A percentile compares a stretch with the other conserved stretches of the same genome.
These are phyloP conservation scores for Gorsachius goisagi DNA, from an alignment of 2,113 vertebrate species.

Conservation along the genomic window DNA sequence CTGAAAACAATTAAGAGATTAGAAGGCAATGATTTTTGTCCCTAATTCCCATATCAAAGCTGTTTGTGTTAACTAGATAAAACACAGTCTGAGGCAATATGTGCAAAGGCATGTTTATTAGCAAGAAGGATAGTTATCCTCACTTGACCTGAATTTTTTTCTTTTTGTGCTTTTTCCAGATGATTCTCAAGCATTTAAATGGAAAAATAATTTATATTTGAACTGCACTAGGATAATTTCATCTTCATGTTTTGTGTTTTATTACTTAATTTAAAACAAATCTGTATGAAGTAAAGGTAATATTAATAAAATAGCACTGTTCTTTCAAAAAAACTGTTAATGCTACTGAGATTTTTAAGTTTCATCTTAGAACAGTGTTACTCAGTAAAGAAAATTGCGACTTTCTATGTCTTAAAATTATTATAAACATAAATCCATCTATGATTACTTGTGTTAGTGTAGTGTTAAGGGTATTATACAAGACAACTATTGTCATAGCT, in stretches of 20 bases:
- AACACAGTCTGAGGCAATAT: not conserved
- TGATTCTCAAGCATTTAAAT: slow-evolving; percentile 1
- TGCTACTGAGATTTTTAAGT: not conserved
- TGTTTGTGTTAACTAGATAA: slow-evolving; percentile 45
- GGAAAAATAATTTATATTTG: not conserved
- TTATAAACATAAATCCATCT: not conserved
- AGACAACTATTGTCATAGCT: not conserved
- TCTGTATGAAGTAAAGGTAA: not conserved
- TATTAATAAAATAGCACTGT: not conserved
- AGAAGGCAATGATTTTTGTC: slow-evolving; percentile 29
- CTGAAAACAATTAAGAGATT: slow-evolving; percentile 34
- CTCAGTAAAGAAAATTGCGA: not conserved
- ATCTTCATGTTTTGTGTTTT: not conserved
- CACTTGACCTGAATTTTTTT: not conserved
- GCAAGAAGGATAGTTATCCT: slow-evolving; percentile 24
- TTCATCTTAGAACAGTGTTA: not conserved
- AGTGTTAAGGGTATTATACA: not conserved
- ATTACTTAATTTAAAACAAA: slow-evolving; percentile 2
- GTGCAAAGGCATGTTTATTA: slow-evolving; percentile 3
- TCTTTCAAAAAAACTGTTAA: not conserved
- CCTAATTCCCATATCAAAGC: slow-evolving; percentile 40
- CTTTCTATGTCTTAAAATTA: not conserved
- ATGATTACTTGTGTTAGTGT: not conserved
- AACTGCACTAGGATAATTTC: not conserved
- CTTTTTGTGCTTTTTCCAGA: not conserved